phyloP scores from a whole-genome alignment of 1,140 invertebrate genomes.

The Glossosoma conforme region DNA sequence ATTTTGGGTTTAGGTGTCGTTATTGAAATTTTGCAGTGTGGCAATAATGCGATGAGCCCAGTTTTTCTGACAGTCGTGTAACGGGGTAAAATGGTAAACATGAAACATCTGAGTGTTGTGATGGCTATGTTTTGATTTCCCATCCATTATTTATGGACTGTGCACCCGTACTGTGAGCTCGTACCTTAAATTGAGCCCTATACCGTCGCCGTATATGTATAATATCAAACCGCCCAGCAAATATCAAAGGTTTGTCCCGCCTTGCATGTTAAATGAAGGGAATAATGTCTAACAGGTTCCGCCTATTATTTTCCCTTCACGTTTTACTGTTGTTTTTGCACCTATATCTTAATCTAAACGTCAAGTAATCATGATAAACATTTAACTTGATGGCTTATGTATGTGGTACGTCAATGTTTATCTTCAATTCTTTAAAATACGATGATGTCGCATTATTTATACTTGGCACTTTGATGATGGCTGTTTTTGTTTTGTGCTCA shows the following conservation, averaged over 20 bases:
- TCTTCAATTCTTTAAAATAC: too few species aligned
- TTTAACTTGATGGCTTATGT: too few species aligned
- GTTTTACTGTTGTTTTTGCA: background rate
- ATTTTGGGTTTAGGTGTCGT: too few species aligned
- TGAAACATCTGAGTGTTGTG: slow-evolving; percentile 21
- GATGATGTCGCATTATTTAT: too few species aligned
- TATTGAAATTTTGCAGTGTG: too few species aligned
- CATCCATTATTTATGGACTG: background rate
- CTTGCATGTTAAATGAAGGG: background rate
- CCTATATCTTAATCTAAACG: too few species aligned
- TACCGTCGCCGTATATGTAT: background rate
- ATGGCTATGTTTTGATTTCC: slow-evolving; percentile 19
- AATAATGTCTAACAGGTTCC: slow-evolving; percentile 3
- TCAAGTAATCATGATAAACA: too few species aligned
- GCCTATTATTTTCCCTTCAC: background rate
- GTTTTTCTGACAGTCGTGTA: slow-evolving; percentile 24
- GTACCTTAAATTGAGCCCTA: background rate
- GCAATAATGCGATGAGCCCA: background rate
- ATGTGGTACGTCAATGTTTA: too few species aligned
- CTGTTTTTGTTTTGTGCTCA: slow-evolving; percentile 38
- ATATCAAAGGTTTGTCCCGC: slow-evolving; percentile 5
- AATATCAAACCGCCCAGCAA: background rate
- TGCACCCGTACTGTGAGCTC: too few species aligned
- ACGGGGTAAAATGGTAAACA: slow-evolving; percentile 28
- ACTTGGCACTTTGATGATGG: too few species aligned